phyloP scores from a whole-genome alignment of 1,140 invertebrate genomes.

The Drosophila insularis region DNA sequence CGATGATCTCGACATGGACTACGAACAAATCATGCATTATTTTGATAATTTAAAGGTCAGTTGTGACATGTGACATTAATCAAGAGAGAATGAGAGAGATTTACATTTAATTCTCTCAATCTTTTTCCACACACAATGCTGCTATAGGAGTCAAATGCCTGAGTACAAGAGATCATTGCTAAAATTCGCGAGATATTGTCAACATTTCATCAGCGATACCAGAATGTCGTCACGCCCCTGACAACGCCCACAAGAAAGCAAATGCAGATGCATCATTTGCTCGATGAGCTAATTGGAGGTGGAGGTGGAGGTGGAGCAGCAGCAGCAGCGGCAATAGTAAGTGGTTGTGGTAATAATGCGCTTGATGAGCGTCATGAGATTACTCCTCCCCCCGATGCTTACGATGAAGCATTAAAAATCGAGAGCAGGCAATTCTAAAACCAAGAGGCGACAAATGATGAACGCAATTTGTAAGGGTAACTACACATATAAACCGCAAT shows the following conservation, averaged over 20 bases:
- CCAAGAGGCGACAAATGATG: slow-evolving; percentile 25
- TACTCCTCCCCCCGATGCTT: slow-evolving; percentile 31
- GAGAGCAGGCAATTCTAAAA: slow-evolving; percentile 60
- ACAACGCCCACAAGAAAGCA: slow-evolving; percentile 64
- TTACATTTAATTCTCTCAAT: slow-evolving; percentile 39
- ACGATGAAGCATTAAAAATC: slow-evolving; percentile 48
- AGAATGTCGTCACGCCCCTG: slow-evolving; percentile 70
- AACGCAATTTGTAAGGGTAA: slow-evolving; percentile 22
- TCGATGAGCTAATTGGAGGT: slow-evolving; percentile 50
- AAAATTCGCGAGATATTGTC: slow-evolving; percentile 89
- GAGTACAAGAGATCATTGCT: slow-evolving; percentile 90
- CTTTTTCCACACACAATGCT: slow-evolving; percentile 40
- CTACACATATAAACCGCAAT: slow-evolving; percentile 55
- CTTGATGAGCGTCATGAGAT: background rate
- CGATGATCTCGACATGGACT: slow-evolving; percentile 95
- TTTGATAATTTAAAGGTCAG: slow-evolving; percentile 97
- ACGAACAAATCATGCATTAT: slow-evolving; percentile 98
- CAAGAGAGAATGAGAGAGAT: background rate
- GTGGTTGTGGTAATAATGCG: background rate
- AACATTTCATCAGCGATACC: slow-evolving; percentile 88
- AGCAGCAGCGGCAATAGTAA: background rate
- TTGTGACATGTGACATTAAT: slow-evolving; percentile 20
- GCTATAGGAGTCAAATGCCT: slow-evolving; percentile 88
- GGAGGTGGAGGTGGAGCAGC: background rate
- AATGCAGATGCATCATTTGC: slow-evolving; percentile 53